Evolutionary conservation across 2,888 invertebrate species (phyloP), one percentile per base, ranked within the genome.

Genomic region (Himalopsyche tibetana): DNA sequence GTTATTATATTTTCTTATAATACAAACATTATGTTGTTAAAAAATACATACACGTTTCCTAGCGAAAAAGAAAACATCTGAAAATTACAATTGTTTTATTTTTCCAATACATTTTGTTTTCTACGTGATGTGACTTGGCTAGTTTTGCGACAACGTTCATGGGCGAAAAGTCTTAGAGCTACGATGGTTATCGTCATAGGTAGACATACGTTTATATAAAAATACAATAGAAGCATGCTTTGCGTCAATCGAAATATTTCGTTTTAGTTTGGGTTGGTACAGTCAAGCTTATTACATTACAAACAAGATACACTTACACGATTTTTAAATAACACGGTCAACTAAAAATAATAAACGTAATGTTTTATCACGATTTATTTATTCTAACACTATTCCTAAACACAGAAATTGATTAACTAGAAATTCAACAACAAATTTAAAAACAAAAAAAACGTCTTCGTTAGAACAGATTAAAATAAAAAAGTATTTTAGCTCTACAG

Each of bases 11-110:
- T 51, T 51, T 4, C 3, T 51, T 12, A 51, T 42, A 42, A 42
- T 36, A 74, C 36, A 0, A 38, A 74, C 36, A 74, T 74, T 36
- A 38, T 74, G 12, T 36, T 36, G 38, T 74, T 38, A 69, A 74
- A 74, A 38, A 74, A 74, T 74, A 74, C 38, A 74, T 8, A 74
- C 15, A 38, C 74, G 74, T 74, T 74, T 74, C 5, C 74, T 5
- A 74, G 36, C 74, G 38, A 38, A 74, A 74, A 74, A 74, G 74
- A 74, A 74, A 74, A 74, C 74, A 74, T 74, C 74, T 74, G 36
- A 74, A 74, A 74, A 74, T 74, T 74, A 74, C 36, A 74, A 74
- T 74, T 74, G 74, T 74, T 74, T 74, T 74, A 74, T 74, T 74
- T 74, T 74, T 74, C 74, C 74, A 36, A 74, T 74, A 74, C 74